Evolutionary conservation across 1,140 invertebrate species (phyloP).

Genomic region (Holotrichia oblita): DNA sequence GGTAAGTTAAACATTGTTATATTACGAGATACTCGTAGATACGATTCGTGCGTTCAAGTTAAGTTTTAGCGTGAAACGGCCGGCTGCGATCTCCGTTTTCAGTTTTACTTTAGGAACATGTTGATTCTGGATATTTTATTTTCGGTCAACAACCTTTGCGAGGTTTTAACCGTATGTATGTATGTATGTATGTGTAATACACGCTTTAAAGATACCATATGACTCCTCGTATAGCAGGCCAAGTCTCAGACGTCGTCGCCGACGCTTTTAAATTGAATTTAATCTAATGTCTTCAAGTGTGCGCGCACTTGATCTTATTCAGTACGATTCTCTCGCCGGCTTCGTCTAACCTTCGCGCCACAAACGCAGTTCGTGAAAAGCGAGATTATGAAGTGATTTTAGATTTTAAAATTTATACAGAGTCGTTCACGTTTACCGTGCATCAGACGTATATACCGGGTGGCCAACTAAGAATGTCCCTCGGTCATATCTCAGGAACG

Average conservation of each 20-base stretch:
- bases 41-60: too few relatives aligned
- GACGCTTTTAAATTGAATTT: slow-evolving; percentile 13
- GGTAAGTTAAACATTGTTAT: too few relatives aligned
- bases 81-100: too few relatives aligned
- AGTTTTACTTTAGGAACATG: background rate
- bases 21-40: too few relatives aligned
- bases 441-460: too few relatives aligned
- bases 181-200: background rate
- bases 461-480: too few relatives aligned
- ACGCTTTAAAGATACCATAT: background rate
- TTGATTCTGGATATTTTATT: slow-evolving; percentile 14
- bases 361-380: too few relatives aligned
- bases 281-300: slow-evolving; percentile 2
- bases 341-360: background rate
- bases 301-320: background rate
- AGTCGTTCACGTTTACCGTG: too few relatives aligned
- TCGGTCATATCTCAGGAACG: too few relatives aligned
- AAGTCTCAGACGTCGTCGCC: background rate
- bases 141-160: background rate
- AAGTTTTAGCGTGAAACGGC: too few relatives aligned
- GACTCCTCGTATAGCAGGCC: background rate
- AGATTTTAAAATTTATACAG: too few relatives aligned
- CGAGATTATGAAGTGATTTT: too few relatives aligned
- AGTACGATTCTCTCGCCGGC: background rate
- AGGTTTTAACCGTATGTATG: background rate